These are phyloP conservation scores for Caprella mutica DNA, from an alignment of 2,888 invertebrate species.

Conservation along the genomic window DNA sequence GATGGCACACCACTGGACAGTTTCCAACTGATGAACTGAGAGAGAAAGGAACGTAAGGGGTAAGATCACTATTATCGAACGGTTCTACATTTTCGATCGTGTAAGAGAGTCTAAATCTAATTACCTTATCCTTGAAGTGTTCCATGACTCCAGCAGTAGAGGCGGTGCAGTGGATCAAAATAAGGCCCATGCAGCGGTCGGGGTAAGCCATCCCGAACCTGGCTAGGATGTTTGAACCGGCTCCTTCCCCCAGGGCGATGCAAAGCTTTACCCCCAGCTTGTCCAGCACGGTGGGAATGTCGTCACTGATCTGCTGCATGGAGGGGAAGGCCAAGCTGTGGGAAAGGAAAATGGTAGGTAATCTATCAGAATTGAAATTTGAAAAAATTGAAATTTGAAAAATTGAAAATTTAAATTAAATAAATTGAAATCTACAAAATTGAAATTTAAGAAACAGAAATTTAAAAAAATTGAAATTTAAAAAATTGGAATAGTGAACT, in stretches of 20 bases:
- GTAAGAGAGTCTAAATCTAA: too few relatives aligned
- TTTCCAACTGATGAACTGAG: conserved; percentile 67
- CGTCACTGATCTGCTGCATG: conserved; percentile 68
- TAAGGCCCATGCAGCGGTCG: conserved; percentile 61
- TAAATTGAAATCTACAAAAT: too few relatives aligned
- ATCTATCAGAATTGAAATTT: too few relatives aligned
- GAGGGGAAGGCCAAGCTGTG: conserved; percentile 66
- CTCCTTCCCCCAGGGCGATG: conserved; percentile 75
- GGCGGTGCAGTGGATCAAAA: conserved; percentile 75
- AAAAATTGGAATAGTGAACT: too few relatives aligned
- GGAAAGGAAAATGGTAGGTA: conserved; percentile 7
- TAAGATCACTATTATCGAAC: too few relatives aligned
- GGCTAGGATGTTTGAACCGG: conserved; percentile 73
- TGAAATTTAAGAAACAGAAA: too few relatives aligned
- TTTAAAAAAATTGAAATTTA: too few relatives aligned
- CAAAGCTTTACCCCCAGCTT: conserved; percentile 71
- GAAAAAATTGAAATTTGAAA: too few relatives aligned
- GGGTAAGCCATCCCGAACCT: conserved; percentile 73
- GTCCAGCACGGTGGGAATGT: conserved; percentile 66
- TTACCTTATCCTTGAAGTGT: conserved; percentile 47
- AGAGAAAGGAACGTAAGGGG: too few relatives aligned
- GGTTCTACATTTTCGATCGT: too few relatives aligned
- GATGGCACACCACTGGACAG: conserved; percentile 65
- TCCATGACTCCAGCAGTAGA: conserved; percentile 75
- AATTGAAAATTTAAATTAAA: too few relatives aligned